These are phyloP conservation scores for Nasonovia ribisnigri DNA, from an alignment of 2,888 invertebrate species.

Conservation along the genomic window DNA sequence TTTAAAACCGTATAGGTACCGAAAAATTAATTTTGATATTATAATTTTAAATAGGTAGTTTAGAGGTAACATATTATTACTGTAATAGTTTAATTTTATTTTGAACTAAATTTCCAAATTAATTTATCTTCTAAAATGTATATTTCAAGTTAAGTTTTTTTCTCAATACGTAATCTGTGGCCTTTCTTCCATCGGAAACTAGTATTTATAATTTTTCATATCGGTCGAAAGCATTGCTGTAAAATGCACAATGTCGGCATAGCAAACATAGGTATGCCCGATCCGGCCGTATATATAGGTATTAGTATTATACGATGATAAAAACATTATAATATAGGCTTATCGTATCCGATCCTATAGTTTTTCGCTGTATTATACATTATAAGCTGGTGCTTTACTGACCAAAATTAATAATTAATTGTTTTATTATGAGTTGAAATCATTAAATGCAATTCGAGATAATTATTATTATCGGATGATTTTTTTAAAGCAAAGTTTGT, in stretches of 20 bases:
- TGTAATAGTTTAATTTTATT: background rate
- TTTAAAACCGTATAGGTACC: background rate
- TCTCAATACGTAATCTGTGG: background rate
- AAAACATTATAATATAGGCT: too few species aligned
- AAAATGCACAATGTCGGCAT: background rate
- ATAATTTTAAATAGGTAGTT: background rate
- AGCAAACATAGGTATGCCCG: background rate
- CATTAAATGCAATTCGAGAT: background rate
- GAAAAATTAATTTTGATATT: background rate
- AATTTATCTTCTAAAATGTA: background rate
- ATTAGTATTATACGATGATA: background rate
- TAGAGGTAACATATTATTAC: background rate
- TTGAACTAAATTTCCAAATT: background rate
- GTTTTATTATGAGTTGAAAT: background rate
- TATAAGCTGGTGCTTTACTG: background rate
- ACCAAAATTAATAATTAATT: background rate
- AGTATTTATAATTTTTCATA: background rate
- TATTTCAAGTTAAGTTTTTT: background rate
- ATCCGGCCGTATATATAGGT: background rate
- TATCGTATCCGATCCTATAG: background rate
- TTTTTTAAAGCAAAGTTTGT: background rate
- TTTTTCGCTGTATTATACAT: background rate
- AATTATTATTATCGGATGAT: background rate
- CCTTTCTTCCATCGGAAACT: background rate
- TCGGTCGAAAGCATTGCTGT: background rate